Conservation (phyloP, 2,113 vertebrate species). For the Scopus umbretta region DNA sequence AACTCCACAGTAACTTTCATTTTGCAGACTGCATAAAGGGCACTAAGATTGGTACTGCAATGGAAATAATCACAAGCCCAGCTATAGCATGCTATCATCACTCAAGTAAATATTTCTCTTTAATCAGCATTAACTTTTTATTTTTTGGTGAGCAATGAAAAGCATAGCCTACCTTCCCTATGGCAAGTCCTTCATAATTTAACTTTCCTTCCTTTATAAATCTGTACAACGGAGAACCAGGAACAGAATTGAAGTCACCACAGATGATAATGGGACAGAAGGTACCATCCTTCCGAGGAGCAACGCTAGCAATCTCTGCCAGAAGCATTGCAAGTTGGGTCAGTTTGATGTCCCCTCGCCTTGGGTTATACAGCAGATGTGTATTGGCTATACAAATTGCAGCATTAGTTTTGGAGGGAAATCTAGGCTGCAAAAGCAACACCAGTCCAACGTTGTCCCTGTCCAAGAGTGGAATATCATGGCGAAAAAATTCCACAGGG, state of each 20-base stretch:
- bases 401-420: background rate
- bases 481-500: constrained; percentile 87
- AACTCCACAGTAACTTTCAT: background rate
- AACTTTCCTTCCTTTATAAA: constrained; percentile 87
- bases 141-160: background rate
- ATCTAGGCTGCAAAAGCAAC: constrained; percentile 79
- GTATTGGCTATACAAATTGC: constrained; percentile 90
- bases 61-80: background rate
- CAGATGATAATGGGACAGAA: constrained; percentile 86
- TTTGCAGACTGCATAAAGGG: background rate
- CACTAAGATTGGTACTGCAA: background rate
- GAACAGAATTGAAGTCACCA: constrained; percentile 95
- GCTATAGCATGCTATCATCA: background rate
- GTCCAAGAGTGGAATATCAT: constrained; percentile 84
- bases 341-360: constrained; percentile 93
- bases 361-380: constrained; percentile 93
- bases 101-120: background rate
- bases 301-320: constrained; percentile 84
- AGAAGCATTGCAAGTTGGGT: constrained; percentile 92
- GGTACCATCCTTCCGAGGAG: constrained; percentile 74
- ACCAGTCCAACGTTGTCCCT: constrained; percentile 95
- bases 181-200: constrained; percentile 83
- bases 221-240: constrained; percentile 87
- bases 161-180: constrained; percentile 80
- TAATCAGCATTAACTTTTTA: background rate